Percentiles rank a stretch among this genome's conserved stretches.
phyloP scores from a whole-genome alignment of 1,140 invertebrate genomes.

The Epicauta chinensis region DNA sequence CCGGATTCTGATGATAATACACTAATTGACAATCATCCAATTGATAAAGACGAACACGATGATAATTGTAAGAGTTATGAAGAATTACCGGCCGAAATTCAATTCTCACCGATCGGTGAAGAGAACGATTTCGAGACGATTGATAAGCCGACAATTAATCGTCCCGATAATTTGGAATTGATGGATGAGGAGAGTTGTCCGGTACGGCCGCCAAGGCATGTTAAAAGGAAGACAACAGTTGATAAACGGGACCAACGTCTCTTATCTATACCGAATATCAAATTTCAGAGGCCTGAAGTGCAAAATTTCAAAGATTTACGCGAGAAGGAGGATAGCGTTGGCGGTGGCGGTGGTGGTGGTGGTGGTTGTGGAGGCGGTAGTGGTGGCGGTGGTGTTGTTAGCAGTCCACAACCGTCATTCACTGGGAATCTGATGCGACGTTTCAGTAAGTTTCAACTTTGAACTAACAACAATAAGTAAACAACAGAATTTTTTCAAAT shows the following conservation, averaged over 20 bases:
- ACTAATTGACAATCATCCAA: slow-evolving; percentile 28
- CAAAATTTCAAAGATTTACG: slow-evolving; percentile 41
- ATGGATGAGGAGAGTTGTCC: slow-evolving; percentile 55
- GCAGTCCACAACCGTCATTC: slow-evolving; percentile 48
- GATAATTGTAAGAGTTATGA: slow-evolving; percentile 22
- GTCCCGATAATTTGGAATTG: slow-evolving; percentile 59
- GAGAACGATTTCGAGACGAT: slow-evolving; percentile 12
- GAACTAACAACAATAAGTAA: slow-evolving; percentile 5
- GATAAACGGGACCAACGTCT: slow-evolving; percentile 59
- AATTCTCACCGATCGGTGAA: slow-evolving; percentile 25
- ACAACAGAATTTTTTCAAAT: neutral
- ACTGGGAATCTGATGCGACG: slow-evolving; percentile 68
- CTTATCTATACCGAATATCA: slow-evolving; percentile 71
- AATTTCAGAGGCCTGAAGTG: slow-evolving; percentile 46
- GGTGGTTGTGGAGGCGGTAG: too few species aligned
- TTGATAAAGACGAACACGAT: slow-evolving; percentile 12
- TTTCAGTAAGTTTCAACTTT: slow-evolving; percentile 73
- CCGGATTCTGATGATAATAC: slow-evolving; percentile 37
- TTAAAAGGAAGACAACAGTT: slow-evolving; percentile 41
- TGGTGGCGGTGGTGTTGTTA: slow-evolving; percentile 26
- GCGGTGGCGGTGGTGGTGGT: too few species aligned
- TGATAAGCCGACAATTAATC: slow-evolving; percentile 20
- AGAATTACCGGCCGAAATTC: slow-evolving; percentile 33
- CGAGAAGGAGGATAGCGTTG: slow-evolving; percentile 45
- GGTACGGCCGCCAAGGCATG: slow-evolving; percentile 51